Conservation (phyloP, 1,140 invertebrate species). For the Octopus bimaculoides region DNA sequence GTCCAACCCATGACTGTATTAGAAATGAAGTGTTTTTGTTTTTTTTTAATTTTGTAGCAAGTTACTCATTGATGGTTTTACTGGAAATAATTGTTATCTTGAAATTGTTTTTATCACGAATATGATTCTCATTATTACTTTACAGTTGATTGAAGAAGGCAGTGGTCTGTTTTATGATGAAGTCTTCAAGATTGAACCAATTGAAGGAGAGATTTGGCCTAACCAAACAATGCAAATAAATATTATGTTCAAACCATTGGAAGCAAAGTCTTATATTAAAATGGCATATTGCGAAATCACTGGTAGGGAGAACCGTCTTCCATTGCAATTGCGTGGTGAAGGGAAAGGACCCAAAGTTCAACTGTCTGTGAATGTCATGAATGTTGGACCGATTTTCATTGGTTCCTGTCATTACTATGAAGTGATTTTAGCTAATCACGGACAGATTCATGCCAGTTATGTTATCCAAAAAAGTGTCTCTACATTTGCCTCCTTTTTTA, state of each 20-base stretch:
- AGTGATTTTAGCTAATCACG: conserved; percentile 56
- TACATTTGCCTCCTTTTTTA: conserved; percentile 54
- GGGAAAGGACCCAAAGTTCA: conserved; percentile 56
- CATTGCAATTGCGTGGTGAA: conserved; percentile 52
- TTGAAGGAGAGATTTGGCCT: conserved; percentile 59
- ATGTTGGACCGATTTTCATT: conserved; percentile 58
- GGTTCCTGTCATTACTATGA: conserved; percentile 55
- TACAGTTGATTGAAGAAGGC: conserved; percentile 50
- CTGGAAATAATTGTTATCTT: too few relatives aligned
- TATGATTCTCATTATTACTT: conserved; percentile 10
- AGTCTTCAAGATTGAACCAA: conserved; percentile 55
- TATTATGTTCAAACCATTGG: conserved; percentile 54
- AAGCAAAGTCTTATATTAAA: conserved; percentile 50
- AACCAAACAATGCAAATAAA: conserved; percentile 50
- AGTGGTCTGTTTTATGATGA: conserved; percentile 53
- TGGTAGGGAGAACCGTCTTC: conserved; percentile 52
- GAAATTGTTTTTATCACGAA: neutral
- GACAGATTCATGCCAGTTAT: conserved; percentile 57
- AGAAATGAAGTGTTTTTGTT: too few relatives aligned
- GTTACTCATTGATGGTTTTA: too few relatives aligned
- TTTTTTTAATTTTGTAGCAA: too few relatives aligned
- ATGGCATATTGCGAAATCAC: conserved; percentile 57
- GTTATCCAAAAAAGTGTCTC: conserved; percentile 44
- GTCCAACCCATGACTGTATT: too few relatives aligned
- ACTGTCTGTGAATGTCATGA: conserved; percentile 51